phyloP scores from a whole-genome alignment of 2,113 vertebrate species.

The Tragelaphus buxtoni region DNA sequence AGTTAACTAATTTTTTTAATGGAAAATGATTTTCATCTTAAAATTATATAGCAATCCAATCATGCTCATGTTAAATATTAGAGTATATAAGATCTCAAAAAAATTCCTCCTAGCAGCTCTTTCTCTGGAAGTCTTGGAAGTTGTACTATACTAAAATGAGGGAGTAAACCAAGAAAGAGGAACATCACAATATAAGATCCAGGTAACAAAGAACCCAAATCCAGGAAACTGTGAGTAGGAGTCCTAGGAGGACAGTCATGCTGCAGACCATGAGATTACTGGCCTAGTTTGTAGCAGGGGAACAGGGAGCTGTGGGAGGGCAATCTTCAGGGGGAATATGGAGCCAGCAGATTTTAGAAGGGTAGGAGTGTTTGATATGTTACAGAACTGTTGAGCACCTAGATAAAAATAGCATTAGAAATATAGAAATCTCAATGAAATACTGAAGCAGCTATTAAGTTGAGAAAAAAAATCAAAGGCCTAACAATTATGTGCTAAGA shows the following conservation, averaged over 20 bases:
- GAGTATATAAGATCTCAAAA: background rate
- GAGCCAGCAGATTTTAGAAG: background rate
- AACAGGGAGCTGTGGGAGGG: background rate
- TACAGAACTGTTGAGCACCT: background rate
- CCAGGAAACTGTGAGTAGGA: background rate
- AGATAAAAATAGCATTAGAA: background rate
- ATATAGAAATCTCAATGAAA: conserved; percentile 8
- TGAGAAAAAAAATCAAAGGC: background rate
- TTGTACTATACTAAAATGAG: background rate
- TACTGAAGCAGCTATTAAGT: background rate
- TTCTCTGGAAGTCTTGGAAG: background rate
- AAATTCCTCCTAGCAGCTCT: background rate
- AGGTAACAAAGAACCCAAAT: background rate
- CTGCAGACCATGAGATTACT: background rate
- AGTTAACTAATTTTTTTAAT: background rate
- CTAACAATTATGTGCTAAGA: background rate
- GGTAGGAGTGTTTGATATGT: background rate
- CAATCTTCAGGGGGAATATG: background rate
- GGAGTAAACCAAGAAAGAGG: background rate
- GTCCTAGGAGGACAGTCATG: background rate
- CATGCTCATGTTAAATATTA: background rate
- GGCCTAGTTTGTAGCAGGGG: background rate
- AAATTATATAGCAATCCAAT: background rate
- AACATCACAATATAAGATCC: background rate
- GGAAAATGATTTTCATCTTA: conserved; percentile 6